Evolutionary conservation across 2,113 vertebrate genomes (phyloP).

Genomic region (Acanthisitta chloris): DNA sequence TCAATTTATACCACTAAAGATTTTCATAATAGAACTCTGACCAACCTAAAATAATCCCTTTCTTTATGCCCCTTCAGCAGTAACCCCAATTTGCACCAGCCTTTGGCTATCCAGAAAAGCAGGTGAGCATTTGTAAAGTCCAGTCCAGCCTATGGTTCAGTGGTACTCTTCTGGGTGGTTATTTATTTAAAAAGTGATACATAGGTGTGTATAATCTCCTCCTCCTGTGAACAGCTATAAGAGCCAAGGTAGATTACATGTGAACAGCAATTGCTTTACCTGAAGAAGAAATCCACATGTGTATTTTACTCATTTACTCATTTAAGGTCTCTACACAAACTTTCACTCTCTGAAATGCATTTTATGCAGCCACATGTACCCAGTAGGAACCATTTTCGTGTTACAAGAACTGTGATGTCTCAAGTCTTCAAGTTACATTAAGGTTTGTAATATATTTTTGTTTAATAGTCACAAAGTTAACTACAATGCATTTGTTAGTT

Average conservation of each 20-base stretch:
- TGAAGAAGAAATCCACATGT: neutral
- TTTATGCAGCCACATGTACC: neutral
- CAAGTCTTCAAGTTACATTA: neutral
- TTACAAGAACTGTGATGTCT: neutral
- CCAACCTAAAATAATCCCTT: neutral
- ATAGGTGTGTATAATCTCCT: neutral
- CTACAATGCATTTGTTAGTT: neutral
- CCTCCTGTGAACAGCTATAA: neutral
- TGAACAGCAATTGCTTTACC: neutral
- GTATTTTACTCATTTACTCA: neutral
- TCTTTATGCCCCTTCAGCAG: accelerated
- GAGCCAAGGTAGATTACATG: neutral
- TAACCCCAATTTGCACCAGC: accelerated
- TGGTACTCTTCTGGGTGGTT: neutral
- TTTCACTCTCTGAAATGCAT: neutral
- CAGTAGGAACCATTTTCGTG: neutral
- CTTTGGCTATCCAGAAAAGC: neutral
- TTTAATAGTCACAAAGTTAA: neutral
- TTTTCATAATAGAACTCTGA: neutral
- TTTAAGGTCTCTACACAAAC: neutral
- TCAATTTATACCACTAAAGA: neutral
- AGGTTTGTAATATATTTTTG: neutral
- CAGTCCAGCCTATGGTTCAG: neutral
- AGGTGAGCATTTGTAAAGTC: neutral
- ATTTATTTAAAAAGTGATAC: neutral